Percentiles rank a stretch among this genome's conserved stretches.
Conservation (phyloP, 2,888 invertebrate species). For the Drosophila histrio region DNA sequence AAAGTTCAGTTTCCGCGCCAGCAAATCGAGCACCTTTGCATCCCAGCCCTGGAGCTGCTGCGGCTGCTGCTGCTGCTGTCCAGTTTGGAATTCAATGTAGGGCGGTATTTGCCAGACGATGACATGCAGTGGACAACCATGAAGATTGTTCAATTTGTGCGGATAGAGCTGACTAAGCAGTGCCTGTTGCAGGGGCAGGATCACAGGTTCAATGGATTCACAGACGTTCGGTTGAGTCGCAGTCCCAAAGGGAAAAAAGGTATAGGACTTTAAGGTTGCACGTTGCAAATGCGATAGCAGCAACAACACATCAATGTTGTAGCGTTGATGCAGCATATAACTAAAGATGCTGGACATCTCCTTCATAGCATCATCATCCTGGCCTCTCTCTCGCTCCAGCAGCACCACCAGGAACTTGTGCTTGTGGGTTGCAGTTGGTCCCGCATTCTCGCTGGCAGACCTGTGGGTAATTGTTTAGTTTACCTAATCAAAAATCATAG, state of each 20-base stretch:
- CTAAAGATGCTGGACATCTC: slow-evolving; percentile 53
- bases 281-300: slow-evolving; percentile 8
- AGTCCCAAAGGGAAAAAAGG: slow-evolving; percentile 44
- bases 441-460: too few species aligned
- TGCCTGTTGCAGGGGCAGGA: background rate
- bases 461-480: too few species aligned
- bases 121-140: slow-evolving; percentile 70
- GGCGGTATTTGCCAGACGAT: slow-evolving; percentile 61
- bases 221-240: slow-evolving; percentile 10
- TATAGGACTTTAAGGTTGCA: slow-evolving; percentile 17
- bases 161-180: slow-evolving; percentile 41
- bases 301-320: slow-evolving; percentile 50
- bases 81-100: slow-evolving; percentile 38
- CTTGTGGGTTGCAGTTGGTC: slow-evolving; percentile 4
- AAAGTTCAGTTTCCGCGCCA: slow-evolving; percentile 59
- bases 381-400: background rate
- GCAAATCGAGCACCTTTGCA: slow-evolving; percentile 41
- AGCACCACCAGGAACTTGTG: slow-evolving; percentile 34
- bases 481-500: too few species aligned
- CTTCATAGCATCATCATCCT: too few species aligned
- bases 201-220: slow-evolving; percentile 26
- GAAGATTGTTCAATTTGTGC: slow-evolving; percentile 56
- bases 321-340: slow-evolving; percentile 43
- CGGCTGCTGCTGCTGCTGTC: rapidly evolving
- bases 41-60: slow-evolving; percentile 46